Evolutionary conservation across 2,888 invertebrate genomes (phyloP), one percentile per base, ranked within the genome.

Genomic region (Steinernema hermaphroditum): DNA sequence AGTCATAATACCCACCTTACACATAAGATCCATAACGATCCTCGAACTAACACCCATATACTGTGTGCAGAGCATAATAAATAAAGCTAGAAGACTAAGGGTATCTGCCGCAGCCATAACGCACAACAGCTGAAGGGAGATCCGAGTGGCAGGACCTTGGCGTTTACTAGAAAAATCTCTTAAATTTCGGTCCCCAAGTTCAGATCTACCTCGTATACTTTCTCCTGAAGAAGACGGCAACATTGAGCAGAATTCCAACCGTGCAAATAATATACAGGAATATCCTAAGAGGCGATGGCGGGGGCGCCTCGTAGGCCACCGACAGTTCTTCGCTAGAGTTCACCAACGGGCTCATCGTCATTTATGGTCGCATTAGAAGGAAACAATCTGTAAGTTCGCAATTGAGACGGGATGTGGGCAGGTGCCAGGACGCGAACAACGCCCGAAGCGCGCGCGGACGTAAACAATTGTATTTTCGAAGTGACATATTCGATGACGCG

Each of bases 21-120:
- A 84, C 22, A 82, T 78, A 57, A 82, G 71, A 24, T 80, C 76
- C 49, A 84, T 72, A n/a, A 80, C 71, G 16, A 73, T 54, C n/a
- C 75, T 70, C 68, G 76, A 72, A 32, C 71, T 70, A 43, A 81
- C 74, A 44, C 79, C 78, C 68, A 80, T 76, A 72, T 80, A 83
- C 29, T 78, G 78, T n/a, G 75, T 78, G 43, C 73, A 80, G 9
- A 84, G 76, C 22, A 77, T 74, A 54, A 82, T 73, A 43, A 83
- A 76, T 1, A 83, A 74, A 0, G 83, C 78, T 22, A 77, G 73
- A 8, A 83, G 76, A 46, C 79, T 78, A 22, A 82, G 24, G 0
- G 84, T 84, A 71, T 85, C 85, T 8, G 85, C 83, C 1, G 76
- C 75, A 6, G 85, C 83, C 84, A 84, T 83, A 9, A 81, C 77